A percentile compares a stretch with the other conserved stretches of the same genome.
phyloP scores from a whole-genome alignment of 2,113 vertebrate genomes.

The Fregata magnificens region DNA sequence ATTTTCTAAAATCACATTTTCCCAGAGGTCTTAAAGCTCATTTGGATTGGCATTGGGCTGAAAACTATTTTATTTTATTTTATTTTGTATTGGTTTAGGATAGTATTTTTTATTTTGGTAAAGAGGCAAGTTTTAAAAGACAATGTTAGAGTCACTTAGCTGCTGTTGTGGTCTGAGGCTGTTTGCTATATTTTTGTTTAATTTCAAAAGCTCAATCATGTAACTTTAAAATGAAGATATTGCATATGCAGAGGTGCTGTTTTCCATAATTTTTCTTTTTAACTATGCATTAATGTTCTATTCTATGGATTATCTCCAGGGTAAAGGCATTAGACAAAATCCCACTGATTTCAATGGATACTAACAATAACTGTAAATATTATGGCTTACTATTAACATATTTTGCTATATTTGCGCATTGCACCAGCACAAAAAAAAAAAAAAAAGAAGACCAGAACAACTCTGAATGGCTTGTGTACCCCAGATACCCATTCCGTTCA shows the following conservation, averaged over 20 bases:
- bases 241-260: slow-evolving; percentile 50
- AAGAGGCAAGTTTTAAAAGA: not conserved
- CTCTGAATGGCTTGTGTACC: not conserved
- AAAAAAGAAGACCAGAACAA: not conserved
- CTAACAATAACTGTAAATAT: slow-evolving; percentile 55
- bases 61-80: not conserved
- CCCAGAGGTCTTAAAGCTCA: not conserved
- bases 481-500: not conserved
- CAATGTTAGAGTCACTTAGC: not conserved
- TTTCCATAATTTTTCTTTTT: slow-evolving; percentile 42
- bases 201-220: slow-evolving; percentile 51
- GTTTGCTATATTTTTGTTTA: slow-evolving; percentile 15
- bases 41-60: not conserved
- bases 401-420: slow-evolving; percentile 43
- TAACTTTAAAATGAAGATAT: slow-evolving; percentile 54
- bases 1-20: not conserved
- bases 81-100: not conserved
- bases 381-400: slow-evolving; percentile 30
- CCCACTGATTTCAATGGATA: slow-evolving; percentile 20
- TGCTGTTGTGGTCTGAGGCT: not conserved
- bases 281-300: slow-evolving; percentile 47
- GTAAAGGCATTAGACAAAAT: slow-evolving; percentile 43
- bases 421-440: not conserved
- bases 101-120: not conserved
- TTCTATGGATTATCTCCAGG: slow-evolving; percentile 55